A percentile compares a stretch with the other conserved stretches of the same genome.
Evolutionary conservation across 1,140 invertebrate genomes (phyloP).

Genomic region (Papilio polytes): DNA sequence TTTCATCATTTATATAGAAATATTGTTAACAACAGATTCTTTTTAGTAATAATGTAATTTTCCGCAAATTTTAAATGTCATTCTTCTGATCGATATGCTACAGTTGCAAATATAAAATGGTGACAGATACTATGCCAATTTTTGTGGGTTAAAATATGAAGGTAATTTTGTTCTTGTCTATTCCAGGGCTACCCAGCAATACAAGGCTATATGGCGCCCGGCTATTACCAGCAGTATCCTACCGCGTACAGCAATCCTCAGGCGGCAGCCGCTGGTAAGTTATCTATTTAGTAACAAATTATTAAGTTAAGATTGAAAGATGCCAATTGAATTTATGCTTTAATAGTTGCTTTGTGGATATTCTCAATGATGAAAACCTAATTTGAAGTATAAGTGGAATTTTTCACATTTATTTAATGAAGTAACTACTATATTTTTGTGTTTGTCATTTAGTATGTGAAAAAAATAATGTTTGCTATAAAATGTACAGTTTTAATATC

Average conservation of each 20-base stretch:
- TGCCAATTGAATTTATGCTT: too few relatives aligned
- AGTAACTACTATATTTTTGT: neutral
- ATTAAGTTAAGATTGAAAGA: too few relatives aligned
- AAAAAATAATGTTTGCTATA: slow-evolving; percentile 10
- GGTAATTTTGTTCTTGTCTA: neutral
- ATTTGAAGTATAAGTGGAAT: too few relatives aligned
- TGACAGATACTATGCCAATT: too few relatives aligned
- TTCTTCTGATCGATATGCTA: too few relatives aligned
- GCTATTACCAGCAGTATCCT: slow-evolving; percentile 78
- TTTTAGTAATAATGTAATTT: too few relatives aligned
- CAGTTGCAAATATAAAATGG: too few relatives aligned
- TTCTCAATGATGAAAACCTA: too few relatives aligned
- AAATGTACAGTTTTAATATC: slow-evolving; percentile 25
- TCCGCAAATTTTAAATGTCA: too few relatives aligned
- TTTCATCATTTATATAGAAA: too few relatives aligned
- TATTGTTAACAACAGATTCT: too few relatives aligned
- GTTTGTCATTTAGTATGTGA: neutral
- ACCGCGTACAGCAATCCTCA: slow-evolving; percentile 76
- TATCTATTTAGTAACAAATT: neutral
- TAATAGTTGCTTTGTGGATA: too few relatives aligned
- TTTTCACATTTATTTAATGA: slow-evolving; percentile 20
- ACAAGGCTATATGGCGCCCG: slow-evolving; percentile 79
- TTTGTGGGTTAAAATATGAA: neutral
- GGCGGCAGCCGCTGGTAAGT: slow-evolving; percentile 74
- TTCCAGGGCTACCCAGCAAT: slow-evolving; percentile 77